Evolutionary conservation across 2,888 invertebrate genomes (phyloP), one percentile per base, ranked within the genome.

Genomic region (Drosophila meridiana): DNA sequence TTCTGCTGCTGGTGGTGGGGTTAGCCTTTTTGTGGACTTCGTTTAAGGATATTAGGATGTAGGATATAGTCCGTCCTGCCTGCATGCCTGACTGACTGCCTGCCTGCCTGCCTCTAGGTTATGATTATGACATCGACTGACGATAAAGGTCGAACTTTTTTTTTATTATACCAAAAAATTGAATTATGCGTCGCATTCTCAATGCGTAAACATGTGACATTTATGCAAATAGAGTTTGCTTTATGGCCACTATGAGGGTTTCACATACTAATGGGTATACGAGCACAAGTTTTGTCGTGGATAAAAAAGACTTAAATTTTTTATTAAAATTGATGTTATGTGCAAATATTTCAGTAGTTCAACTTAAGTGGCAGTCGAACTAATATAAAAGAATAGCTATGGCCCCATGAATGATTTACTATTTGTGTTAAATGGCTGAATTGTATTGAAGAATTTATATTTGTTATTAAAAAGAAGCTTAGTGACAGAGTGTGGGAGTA

Each of bases 41-140:
- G 65, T 64, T 60, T 69, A 60, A 47, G 73, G 63, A 76, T 68
- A 80, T 78, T 71, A 76, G 60, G 58, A 36, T 58, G 34, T 47
- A 30, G 77, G 34, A 68, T 69, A 55, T 57, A 45, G 59, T 6
- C 28, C 7, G 2, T 7, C 28, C 20, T 20, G 55, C 52, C 66
- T 20, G 20, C 20, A 20, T 20, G 20, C 1, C 20, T 20, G 20
- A 20, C 20, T 20, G 20, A 20, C 20, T 20, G 20, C 20, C 20
- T 20, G 20, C 56, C 34, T 47, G 32, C 50, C 50, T 3, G 63
- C 59, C 58, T 36, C 28, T 71, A 78, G 80, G 67, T 80, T 85
- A 85, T 86, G 85, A 85, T 90, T 90, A 85, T 85, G 90, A 83
- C 83, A 80, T 85, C 60, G 65, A 62, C 61, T 53, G 36, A 48